Conservation (phyloP, 2,113 vertebrate species). For the Ranitomeya variabilis region DNA sequence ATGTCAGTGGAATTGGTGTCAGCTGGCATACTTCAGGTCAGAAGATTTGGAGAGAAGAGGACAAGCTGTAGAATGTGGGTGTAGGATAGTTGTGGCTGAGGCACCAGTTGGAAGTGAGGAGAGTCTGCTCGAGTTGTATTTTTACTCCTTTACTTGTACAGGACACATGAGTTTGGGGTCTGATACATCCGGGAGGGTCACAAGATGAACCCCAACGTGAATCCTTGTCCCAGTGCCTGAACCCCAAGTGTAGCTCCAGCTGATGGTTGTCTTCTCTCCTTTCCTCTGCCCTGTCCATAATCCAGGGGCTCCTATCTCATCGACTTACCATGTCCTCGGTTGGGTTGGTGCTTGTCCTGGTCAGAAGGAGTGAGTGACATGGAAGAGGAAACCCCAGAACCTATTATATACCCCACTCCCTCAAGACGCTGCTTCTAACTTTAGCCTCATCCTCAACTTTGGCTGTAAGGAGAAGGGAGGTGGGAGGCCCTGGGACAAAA, state of each 20-base stretch:
- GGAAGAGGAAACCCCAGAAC: conserved; percentile 44
- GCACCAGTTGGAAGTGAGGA: no score
- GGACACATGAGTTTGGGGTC: no score
- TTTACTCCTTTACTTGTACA: no score
- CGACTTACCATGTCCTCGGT: conserved; percentile 70
- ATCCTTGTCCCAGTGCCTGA: not conserved
- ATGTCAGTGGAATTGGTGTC: no score
- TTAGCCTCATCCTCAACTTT: conserved; percentile 64
- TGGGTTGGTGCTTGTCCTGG: conserved; percentile 57
- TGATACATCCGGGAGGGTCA: no score
- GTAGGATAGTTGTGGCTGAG: no score
- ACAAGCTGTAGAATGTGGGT: no score
- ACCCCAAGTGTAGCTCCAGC: not conserved
- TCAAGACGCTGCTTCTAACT: conserved; percentile 66
- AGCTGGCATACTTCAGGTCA: no score
- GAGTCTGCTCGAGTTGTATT: no score
- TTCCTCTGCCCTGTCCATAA: not conserved
- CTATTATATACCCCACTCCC: conserved; percentile 67
- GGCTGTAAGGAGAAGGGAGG: conserved; percentile 66
- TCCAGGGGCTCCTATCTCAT: not conserved
- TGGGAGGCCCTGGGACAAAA: conserved; percentile 69
- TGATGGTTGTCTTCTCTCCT: not conserved
- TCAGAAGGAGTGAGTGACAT: conserved; percentile 58
- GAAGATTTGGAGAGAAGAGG: no score
- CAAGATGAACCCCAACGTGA: no score